These are phyloP conservation scores for Telenomus remus DNA, from an alignment of 1,140 invertebrate genomes.

Conservation along the genomic window DNA sequence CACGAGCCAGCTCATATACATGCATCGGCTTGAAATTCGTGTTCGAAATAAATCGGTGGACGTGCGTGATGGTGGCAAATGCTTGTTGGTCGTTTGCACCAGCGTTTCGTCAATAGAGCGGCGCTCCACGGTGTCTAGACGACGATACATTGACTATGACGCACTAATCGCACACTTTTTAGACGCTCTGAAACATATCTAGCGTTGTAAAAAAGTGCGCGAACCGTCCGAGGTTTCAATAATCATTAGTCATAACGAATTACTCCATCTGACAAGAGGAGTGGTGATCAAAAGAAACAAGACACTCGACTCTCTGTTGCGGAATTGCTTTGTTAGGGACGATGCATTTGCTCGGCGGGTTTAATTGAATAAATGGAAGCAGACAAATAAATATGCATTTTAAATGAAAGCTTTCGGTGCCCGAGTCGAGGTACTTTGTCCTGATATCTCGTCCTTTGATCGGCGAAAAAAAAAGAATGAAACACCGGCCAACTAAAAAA, in stretches of 20 bases:
- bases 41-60: conserved; percentile 64
- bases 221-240: conserved; percentile 13
- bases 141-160: not conserved
- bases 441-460: conserved; percentile 35
- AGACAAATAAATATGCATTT: conserved; percentile 59
- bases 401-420: conserved; percentile 47
- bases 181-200: not conserved
- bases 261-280: conserved; percentile 5
- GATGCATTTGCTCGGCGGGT: conserved; percentile 33
- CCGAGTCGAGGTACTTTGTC: conserved; percentile 38
- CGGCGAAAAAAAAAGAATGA: not conserved
- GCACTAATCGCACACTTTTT: conserved; percentile 3
- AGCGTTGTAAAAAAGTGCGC: not conserved
- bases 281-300: conserved; percentile 49
- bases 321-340: conserved; percentile 26
- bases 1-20: conserved; percentile 64
- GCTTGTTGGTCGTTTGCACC: conserved; percentile 52
- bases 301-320: conserved; percentile 17
- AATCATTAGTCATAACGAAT: conserved; percentile 28
- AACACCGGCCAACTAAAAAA: conserved; percentile 26
- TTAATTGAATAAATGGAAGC: conserved; percentile 58
- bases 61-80: conserved; percentile 55
- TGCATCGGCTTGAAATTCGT: conserved; percentile 37
- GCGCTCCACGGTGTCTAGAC: not conserved
- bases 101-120: conserved; percentile 14